phyloP scores from a whole-genome alignment of 2,113 vertebrate species.

The Symphodus melops region DNA sequence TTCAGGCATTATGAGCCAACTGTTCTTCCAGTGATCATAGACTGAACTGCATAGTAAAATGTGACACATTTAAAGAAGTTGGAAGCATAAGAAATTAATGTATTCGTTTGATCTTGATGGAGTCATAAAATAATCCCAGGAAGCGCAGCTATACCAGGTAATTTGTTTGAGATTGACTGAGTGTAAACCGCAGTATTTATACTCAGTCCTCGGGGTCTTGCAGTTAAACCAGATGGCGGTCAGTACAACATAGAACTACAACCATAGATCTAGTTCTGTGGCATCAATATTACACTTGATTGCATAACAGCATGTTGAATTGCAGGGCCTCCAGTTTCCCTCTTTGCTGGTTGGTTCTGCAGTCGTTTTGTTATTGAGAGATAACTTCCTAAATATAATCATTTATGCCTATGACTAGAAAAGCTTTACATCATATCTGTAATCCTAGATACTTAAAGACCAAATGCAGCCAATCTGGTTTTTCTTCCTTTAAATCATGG shows the following conservation, averaged over 20 bases:
- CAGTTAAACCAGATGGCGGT: constrained; percentile 10
- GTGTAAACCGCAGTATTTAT: background rate
- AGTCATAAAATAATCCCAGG: background rate
- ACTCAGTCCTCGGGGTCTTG: background rate
- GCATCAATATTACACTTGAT: constrained; percentile 46
- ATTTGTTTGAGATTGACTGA: constrained; percentile 16
- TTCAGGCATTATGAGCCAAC: background rate
- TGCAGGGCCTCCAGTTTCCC: constrained; percentile 25
- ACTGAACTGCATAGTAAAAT: constrained; percentile 18
- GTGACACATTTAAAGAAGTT: background rate
- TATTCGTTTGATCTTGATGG: background rate
- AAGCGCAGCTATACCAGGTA: constrained; percentile 11
- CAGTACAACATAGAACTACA: background rate
- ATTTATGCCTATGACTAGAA: constrained; percentile 55
- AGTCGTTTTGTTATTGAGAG: constrained; percentile 31
- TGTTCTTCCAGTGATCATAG: constrained; percentile 20
- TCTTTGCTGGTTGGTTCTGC: constrained; percentile 40
- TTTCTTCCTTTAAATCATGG: constrained; percentile 19
- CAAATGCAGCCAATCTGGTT: constrained; percentile 18
- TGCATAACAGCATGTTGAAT: constrained; percentile 56
- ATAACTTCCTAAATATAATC: constrained; percentile 47
- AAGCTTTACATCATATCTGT: constrained; percentile 66
- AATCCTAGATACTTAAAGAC: constrained; percentile 42
- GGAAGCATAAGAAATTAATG: background rate
- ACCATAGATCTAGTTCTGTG: constrained; percentile 31